Conservation (phyloP, 2,797 vertebrate genomes). For the Bucorvus abyssinicus region DNA sequence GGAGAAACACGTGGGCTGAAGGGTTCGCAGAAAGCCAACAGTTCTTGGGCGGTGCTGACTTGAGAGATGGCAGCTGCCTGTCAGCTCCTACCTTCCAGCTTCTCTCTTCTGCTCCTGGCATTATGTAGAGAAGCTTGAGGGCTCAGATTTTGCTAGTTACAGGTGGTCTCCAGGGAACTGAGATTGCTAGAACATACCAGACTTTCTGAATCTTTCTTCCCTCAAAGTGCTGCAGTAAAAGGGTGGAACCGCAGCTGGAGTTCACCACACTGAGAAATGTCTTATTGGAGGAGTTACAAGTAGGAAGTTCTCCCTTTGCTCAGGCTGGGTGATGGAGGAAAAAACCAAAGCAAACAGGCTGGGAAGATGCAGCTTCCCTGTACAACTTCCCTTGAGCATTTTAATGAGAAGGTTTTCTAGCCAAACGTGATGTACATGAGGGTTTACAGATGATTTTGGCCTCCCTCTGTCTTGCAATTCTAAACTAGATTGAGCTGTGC, state of each 20-base stretch:
- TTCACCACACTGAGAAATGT: neutral
- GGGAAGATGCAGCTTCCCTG: neutral
- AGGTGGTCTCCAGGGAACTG: neutral
- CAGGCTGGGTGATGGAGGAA: neutral
- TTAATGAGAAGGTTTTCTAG: neutral
- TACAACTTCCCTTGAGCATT: neutral
- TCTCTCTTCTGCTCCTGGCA: neutral
- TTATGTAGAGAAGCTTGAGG: neutral
- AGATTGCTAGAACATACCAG: neutral
- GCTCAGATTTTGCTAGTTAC: neutral
- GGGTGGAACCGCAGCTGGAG: neutral
- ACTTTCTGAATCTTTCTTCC: neutral
- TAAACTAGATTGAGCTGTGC: neutral
- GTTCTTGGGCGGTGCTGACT: neutral
- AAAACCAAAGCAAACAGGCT: neutral
- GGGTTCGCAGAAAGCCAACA: neutral
- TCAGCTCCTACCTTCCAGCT: neutral
- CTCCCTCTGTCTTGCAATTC: neutral
- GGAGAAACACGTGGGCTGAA: neutral
- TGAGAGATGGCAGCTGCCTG: neutral
- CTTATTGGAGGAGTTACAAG: neutral
- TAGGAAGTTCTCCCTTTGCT: neutral
- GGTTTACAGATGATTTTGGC: neutral
- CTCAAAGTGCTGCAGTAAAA: neutral
- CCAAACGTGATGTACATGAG: fast-evolving